A percentile compares a stretch with the other conserved stretches of the same genome.
phyloP scores from a whole-genome alignment of 1,140 invertebrate species.

The Triops cancriformis region DNA sequence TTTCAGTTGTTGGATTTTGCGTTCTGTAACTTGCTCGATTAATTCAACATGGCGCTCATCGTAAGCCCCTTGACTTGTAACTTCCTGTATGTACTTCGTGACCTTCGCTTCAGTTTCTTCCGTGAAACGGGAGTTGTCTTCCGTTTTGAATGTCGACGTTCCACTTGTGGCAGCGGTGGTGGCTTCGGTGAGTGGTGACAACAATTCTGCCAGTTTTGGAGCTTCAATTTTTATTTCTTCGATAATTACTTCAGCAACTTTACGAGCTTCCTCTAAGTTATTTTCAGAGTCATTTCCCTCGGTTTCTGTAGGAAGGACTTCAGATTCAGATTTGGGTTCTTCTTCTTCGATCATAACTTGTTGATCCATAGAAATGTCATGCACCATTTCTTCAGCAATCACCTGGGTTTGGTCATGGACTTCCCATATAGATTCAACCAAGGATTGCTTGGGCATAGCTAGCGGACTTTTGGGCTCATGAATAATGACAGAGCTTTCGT shows the following conservation, averaged over 20 bases:
- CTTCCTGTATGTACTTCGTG: slow-evolving; percentile 41
- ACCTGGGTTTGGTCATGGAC: neutral
- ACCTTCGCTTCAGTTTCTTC: slow-evolving; percentile 37
- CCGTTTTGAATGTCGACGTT: slow-evolving; percentile 33
- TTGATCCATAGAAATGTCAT: slow-evolving; percentile 37
- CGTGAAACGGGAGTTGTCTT: slow-evolving; percentile 31
- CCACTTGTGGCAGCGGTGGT: slow-evolving; percentile 1
- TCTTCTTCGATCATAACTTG: slow-evolving; percentile 35
- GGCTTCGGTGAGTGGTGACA: slow-evolving; percentile 20
- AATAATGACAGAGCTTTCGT: slow-evolving; percentile 1
- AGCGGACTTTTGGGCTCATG: neutral
- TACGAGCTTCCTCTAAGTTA: slow-evolving; percentile 38
- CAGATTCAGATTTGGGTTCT: slow-evolving; percentile 26
- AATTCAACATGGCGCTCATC: slow-evolving; percentile 29
- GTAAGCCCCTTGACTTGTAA: slow-evolving; percentile 28
- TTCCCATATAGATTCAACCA: neutral
- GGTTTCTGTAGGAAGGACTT: slow-evolving; percentile 26
- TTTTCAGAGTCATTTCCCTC: slow-evolving; percentile 32
- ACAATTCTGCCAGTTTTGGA: slow-evolving; percentile 37
- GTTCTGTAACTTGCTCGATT: slow-evolving; percentile 40
- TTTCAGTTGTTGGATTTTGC: slow-evolving; percentile 23
- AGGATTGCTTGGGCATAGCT: neutral
- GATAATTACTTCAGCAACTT: slow-evolving; percentile 45
- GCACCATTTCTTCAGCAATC: slow-evolving; percentile 32
- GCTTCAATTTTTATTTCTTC: slow-evolving; percentile 47